phyloP scores from a whole-genome alignment of 2,888 invertebrate species.

The Scotopteryx bipunctaria region DNA sequence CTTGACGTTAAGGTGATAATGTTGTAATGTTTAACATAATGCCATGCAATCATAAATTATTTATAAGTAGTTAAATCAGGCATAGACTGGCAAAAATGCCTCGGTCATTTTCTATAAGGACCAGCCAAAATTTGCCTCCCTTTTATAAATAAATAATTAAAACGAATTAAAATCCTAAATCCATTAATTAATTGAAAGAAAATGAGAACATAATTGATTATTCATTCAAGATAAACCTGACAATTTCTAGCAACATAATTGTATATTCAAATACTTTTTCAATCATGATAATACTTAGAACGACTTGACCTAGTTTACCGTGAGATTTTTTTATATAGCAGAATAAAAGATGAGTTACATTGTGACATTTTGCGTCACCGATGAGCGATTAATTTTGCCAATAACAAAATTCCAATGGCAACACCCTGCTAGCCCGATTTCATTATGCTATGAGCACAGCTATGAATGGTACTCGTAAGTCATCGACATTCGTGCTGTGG shows the following conservation, averaged over 20 bases:
- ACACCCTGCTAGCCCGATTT: no score
- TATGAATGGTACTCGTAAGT: no score
- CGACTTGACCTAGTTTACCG: slow-evolving; percentile 6
- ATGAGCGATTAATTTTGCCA: no score
- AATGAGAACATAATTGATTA: neutral
- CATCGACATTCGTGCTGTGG: no score
- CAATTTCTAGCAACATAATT: slow-evolving; percentile 4
- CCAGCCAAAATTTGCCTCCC: neutral
- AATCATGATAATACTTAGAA: no score
- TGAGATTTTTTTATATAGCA: neutral
- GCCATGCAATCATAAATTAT: neutral
- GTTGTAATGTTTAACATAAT: neutral
- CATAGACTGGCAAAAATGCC: no score
- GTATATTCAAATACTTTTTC: neutral
- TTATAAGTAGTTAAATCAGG: neutral
- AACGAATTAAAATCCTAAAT: neutral
- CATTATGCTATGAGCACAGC: no score
- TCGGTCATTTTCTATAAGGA: no score
- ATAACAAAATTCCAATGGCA: no score
- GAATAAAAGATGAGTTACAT: no score
- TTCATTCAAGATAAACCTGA: neutral
- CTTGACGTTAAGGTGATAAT: neutral
- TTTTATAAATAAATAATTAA: neutral
- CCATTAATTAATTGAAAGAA: neutral
- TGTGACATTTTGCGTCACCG: no score